Base-by-base conservation (phyloP, 2,113 vertebrate genomes). In the Cyprinodon tularosa region DNA sequence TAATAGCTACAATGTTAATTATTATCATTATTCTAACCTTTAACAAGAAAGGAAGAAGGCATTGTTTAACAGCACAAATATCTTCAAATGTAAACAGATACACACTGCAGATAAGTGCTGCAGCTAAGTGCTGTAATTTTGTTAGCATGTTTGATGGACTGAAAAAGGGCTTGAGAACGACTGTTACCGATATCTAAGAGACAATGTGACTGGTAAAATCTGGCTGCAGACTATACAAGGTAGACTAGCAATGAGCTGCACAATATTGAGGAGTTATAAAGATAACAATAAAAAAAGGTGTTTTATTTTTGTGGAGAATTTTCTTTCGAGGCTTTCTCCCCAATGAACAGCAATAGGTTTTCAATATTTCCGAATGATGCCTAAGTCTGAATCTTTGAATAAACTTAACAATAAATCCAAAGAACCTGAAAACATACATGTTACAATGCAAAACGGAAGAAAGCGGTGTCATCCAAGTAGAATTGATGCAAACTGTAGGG, bases 61-160 rank as follows among this genome's bases (percentile, higher is more conserved):
- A 50, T 77, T 48, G 59, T 5, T 10, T 20, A 48, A 62, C n/a
- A 66, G 37, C 36, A 42, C 37, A n/a, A 1, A 59, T 57, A 42
- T 36, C 15, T 69, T 69, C 50, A 61, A 13, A 14, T 22, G 9
- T 38, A 45, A 68, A 37, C 40, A 69, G n/a, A 75, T 22, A 61
- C 66, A 68, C 11, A 40, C 14, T 62, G 38, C 40, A 64, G 62
- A n/a, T 39, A 15, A 68, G 0, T 57, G 77, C 22, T 74, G 37
- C 67, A 63, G 72, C 75, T 72, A 39, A 71, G 37, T 50, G 78
- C 44, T 69, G 22, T 77, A 71, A 87, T 72, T 72, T 22, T 63
- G 37, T 86, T 81, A 60, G 62, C 50, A 13, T 39, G 72, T 53
- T 39, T 5, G 64, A 63, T 63, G 72, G 78, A 84, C 71, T 9